These are phyloP conservation scores for Myotis vivesi DNA, from an alignment of 2,797 vertebrate species.

Conservation along the genomic window DNA sequence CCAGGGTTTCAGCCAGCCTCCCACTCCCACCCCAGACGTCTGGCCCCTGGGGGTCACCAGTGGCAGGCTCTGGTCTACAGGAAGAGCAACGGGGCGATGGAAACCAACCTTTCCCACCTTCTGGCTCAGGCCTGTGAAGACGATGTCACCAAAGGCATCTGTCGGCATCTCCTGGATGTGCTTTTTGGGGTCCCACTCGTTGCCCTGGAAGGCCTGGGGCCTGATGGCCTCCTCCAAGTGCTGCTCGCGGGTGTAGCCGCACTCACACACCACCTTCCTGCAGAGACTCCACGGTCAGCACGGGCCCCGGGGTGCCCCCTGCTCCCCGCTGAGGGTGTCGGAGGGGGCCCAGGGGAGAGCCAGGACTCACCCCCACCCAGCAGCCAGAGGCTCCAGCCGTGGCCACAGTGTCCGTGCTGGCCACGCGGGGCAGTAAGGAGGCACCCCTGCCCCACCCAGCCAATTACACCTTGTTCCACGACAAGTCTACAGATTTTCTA, in stretches of 20 bases:
- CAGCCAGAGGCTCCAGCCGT: neutral
- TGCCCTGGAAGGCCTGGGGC: conserved; percentile 82
- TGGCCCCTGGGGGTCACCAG: accelerated
- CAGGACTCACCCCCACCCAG: too few species aligned
- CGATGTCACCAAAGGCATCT: conserved; percentile 94
- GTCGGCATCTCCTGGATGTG: conserved; percentile 90
- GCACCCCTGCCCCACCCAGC: neutral
- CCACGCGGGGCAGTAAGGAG: neutral
- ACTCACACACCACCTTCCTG: conserved; percentile 89
- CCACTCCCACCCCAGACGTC: neutral
- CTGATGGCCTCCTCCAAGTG: conserved; percentile 88
- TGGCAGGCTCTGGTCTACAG: neutral
- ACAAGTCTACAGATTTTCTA: neutral
- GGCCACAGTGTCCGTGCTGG: accelerated
- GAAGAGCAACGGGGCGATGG: accelerated
- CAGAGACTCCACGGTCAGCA: neutral
- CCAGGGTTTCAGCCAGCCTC: neutral
- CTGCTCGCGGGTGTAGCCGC: conserved; percentile 87
- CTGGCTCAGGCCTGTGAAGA: conserved; percentile 88
- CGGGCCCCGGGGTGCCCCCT: accelerated
- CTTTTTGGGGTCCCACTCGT: conserved; percentile 87
- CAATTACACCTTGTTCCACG: neutral
- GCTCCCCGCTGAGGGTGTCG: accelerated
- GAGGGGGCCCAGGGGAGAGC: neutral
- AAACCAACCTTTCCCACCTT: conserved; percentile 81